phyloP scores from a whole-genome alignment of 2,888 invertebrate species.

The Tiliacea citrago region DNA sequence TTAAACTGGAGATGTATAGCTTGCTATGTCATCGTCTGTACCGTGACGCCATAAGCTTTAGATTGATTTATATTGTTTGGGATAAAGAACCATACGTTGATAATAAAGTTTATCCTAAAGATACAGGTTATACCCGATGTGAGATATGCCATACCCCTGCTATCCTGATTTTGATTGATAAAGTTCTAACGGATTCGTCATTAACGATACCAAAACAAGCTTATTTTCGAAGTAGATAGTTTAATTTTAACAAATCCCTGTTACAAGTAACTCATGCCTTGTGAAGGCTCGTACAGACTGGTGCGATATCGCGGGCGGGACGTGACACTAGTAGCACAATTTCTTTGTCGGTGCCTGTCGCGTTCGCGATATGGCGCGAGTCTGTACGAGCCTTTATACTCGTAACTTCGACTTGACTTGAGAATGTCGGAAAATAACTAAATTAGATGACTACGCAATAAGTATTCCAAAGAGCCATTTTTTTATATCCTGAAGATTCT shows the following conservation, averaged over 20 bases:
- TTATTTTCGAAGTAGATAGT: neutral
- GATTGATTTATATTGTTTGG: slow-evolving; percentile 21
- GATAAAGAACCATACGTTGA: neutral
- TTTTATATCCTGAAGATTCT: neutral
- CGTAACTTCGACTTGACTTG: neutral
- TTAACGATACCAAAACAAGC: neutral
- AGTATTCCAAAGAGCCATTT: neutral
- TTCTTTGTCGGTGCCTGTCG: too few relatives aligned
- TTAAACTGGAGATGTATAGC: too few relatives aligned
- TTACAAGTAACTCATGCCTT: neutral
- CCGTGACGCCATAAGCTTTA: neutral
- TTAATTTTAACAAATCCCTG: neutral
- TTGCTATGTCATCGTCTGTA: neutral
- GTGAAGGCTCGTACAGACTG: too few relatives aligned
- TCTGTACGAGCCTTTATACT: too few relatives aligned
- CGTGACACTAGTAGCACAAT: too few relatives aligned
- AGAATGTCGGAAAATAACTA: neutral
- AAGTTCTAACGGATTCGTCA: neutral
- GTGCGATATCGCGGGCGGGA: too few relatives aligned
- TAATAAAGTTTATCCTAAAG: slow-evolving; percentile 4
- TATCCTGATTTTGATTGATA: slow-evolving; percentile 14
- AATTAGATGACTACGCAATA: neutral
- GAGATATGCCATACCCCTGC: neutral
- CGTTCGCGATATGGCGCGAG: too few relatives aligned
- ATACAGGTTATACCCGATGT: neutral